Evolutionary conservation across 2,113 vertebrate genomes (phyloP).

Genomic region (Gadus chalcogrammus): DNA sequence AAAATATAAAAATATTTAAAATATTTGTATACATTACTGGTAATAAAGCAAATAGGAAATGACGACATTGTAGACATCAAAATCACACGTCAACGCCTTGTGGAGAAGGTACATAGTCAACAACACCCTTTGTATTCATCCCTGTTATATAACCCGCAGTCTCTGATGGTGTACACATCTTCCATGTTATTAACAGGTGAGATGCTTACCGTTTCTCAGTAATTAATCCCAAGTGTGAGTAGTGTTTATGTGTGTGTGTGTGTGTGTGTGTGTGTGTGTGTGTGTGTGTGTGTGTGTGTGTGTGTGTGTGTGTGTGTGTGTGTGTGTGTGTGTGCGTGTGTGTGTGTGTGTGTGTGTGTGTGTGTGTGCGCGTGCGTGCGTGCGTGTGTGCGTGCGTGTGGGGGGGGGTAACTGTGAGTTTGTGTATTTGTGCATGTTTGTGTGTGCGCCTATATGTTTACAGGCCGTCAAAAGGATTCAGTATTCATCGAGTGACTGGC

Average conservation of each 20-base stretch:
- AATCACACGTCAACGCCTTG: too few species aligned
- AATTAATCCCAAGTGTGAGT: slow-evolving; percentile 51
- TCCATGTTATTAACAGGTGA: slow-evolving; percentile 52
- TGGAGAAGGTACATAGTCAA: neutral
- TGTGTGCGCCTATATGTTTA: slow-evolving; percentile 12
- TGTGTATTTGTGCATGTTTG: neutral
- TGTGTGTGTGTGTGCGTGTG: neutral
- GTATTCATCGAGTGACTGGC: too few species aligned
- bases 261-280: neutral
- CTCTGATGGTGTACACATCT: slow-evolving; percentile 46
- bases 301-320: neutral
- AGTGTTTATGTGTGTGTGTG: neutral
- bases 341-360: slow-evolving; percentile 1
- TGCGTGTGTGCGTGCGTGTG: neutral
- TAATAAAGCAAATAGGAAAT: too few species aligned
- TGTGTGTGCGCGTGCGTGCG: neutral
- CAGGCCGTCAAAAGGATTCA: neutral
- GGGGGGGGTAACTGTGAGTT: neutral
- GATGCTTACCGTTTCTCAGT: slow-evolving; percentile 51
- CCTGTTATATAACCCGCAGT: slow-evolving; percentile 25
- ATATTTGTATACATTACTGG: neutral
- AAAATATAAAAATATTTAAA: neutral
- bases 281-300: slow-evolving; percentile 1
- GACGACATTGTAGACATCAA: too few species aligned
- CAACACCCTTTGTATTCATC: neutral